Conservation (phyloP, 2,113 vertebrate genomes). For the Synchiropus splendidus region DNA sequence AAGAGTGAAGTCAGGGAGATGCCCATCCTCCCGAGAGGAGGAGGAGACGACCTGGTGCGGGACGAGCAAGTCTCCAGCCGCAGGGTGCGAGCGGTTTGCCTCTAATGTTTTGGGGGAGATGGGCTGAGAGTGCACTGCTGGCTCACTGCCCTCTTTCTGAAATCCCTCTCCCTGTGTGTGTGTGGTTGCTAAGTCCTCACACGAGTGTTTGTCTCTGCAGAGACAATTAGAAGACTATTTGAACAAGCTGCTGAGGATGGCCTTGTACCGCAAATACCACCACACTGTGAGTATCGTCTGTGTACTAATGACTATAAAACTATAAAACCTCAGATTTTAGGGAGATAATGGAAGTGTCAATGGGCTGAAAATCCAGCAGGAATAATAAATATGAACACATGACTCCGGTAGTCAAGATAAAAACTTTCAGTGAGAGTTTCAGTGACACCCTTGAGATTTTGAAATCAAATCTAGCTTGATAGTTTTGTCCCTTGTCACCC, state of each 20-base stretch:
- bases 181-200: conserved; percentile 18
- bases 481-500: no score
- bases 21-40: conserved; percentile 78
- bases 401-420: no score
- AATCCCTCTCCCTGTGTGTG: background rate
- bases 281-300: conserved; percentile 79
- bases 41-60: conserved; percentile 72
- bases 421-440: no score
- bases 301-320: no score
- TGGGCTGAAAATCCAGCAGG: no score
- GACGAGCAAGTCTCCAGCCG: conserved; percentile 90
- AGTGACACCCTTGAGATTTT: no score
- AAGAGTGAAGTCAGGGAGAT: conserved; percentile 82
- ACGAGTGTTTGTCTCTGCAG: conserved; percentile 62
- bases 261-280: conserved; percentile 90
- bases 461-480: no score
- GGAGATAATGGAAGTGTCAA: no score
- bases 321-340: no score
- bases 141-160: no score
- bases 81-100: conserved; percentile 64
- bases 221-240: conserved; percentile 96
- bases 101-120: background rate
- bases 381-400: no score
- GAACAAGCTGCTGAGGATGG: conserved; percentile 88
- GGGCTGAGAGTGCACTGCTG: no score